Evolutionary conservation across 2,888 invertebrate species (phyloP).

Genomic region (Deilephila porcellus): DNA sequence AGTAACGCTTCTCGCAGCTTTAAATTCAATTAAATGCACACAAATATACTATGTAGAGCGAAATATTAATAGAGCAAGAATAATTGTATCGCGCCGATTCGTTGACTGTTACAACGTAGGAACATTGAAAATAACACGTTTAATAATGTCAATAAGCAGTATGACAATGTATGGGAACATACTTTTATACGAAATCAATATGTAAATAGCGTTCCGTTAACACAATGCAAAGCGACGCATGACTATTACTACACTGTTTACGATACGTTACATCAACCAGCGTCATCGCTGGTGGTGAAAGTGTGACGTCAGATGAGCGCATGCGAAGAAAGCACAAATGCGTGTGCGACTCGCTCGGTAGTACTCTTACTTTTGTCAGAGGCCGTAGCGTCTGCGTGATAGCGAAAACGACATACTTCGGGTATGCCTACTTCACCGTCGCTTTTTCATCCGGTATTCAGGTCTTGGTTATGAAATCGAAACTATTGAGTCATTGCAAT

Average conservation of each 20-base stretch:
- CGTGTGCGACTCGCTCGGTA: constrained; percentile 68
- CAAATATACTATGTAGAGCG: neutral
- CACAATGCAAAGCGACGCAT: constrained; percentile 35
- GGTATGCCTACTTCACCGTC: constrained; percentile 65
- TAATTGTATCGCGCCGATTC: neutral
- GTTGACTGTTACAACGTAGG: neutral
- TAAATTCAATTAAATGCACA: neutral
- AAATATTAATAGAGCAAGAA: neutral
- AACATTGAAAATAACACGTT: neutral
- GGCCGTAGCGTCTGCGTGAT: constrained; percentile 78
- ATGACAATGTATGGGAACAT: neutral
- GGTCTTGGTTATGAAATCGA: constrained; percentile 78
- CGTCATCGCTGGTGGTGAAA: constrained; percentile 77
- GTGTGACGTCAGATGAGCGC: constrained; percentile 77
- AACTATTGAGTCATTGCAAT: constrained; percentile 71
- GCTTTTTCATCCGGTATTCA: constrained; percentile 77
- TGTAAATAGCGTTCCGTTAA: neutral
- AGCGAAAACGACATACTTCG: constrained; percentile 81
- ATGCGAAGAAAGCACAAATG: constrained; percentile 80
- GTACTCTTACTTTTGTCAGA: constrained; percentile 78
- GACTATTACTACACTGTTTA: constrained; percentile 62
- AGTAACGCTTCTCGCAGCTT: neutral
- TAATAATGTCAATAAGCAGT: neutral
- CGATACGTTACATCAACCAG: constrained; percentile 70
- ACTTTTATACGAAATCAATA: constrained; percentile 1